These are phyloP conservation scores for Lophotis ruficrista DNA, from an alignment of 2,113 vertebrate genomes.

Conservation along the genomic window DNA sequence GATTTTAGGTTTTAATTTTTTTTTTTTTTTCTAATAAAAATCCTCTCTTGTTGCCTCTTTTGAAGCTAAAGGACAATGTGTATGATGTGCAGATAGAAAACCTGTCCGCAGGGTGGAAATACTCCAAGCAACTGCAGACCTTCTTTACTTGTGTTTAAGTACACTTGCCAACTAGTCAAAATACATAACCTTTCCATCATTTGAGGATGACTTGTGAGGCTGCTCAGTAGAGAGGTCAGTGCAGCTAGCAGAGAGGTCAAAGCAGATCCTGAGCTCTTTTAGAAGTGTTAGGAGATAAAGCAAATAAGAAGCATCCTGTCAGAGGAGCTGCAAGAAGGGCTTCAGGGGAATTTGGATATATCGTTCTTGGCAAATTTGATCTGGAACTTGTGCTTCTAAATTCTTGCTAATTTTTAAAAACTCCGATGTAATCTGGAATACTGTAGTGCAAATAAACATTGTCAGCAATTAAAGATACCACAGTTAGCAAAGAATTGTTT, in stretches of 20 bases:
- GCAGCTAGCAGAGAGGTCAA: background rate
- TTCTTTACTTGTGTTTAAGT: background rate
- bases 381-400: background rate
- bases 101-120: background rate
- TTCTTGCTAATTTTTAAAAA: background rate
- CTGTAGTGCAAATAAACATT: background rate
- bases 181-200: background rate
- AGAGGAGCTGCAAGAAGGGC: background rate
- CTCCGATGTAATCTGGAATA: background rate
- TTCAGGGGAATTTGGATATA: background rate
- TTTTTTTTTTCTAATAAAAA: background rate
- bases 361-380: background rate
- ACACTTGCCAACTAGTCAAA: background rate
- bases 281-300: background rate
- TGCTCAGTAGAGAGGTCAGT: background rate
- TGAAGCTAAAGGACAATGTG: background rate
- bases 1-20: background rate
- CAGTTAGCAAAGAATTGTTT: background rate
- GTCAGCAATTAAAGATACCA: background rate
- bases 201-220: background rate
- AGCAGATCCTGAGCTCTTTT: background rate
- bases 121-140: background rate
- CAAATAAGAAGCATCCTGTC: too few species aligned
- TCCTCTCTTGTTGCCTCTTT: background rate
- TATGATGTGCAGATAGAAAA: background rate